Evolutionary conservation across 2,888 invertebrate genomes (phyloP), one percentile per base, ranked within the genome.

Genomic region (Xylota segnis): DNA sequence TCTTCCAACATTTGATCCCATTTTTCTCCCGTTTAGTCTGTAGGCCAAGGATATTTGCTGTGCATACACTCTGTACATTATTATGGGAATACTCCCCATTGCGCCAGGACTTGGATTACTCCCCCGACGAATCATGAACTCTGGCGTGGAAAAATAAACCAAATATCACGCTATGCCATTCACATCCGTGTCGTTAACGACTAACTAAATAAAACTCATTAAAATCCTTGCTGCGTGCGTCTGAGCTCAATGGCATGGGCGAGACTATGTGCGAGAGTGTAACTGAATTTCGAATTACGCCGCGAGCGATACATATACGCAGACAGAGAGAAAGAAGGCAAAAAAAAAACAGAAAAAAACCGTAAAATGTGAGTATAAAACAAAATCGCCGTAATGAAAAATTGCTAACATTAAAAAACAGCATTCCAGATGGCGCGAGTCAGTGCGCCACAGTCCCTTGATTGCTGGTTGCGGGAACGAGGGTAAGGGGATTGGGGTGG

Each of bases 191-290:
- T 81, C 79, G 75, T 84, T 81, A 84, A 84, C 84, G 84, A 84
- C 84, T 84, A 71, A 75, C 75, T 76, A 81, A 84, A 84, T 84
- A 84, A 84, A 81, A 61, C 81, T 84, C 84, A 81, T 84, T 84
- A 84, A 84, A 66, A 84, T 81, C 75, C 84, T 76, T 79, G 59
- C 84, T 84, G 84, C 84, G 84, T 84, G 75, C 79, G 75, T 54
- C 65, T 76, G 50, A 65, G 59, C 66, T 71, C 54, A 65, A 79
- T 84, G 70, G 54, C 65, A 71, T 54, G 12, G 45, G 47, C 34
- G 68, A 45, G 52, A 61, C 58, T 79, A 63, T 72, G 63, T 71
- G 70, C 45, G 56, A 47, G 47, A 56, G 65, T 65, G 37, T 54
- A 59, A 83, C 68, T 78, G 72, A 78, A 78, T 77, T 75, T 56